Conservation (phyloP, 1,140 invertebrate genomes). For the Drosophila lini region DNA sequence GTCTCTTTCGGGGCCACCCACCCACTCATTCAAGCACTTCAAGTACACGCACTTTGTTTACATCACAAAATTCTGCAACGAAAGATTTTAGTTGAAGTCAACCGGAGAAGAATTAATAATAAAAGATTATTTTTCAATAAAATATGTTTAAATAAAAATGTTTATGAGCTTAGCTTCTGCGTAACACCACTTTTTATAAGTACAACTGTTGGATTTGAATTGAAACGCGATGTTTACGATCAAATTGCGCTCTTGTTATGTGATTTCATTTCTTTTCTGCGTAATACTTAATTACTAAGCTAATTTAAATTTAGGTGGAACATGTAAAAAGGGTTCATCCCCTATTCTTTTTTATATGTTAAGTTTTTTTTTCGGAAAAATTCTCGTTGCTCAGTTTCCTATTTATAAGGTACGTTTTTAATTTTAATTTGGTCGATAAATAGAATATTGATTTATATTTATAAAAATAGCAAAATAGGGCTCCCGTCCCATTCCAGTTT, state of each 20-base stretch:
- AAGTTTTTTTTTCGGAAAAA: background rate
- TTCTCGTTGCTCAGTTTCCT: background rate
- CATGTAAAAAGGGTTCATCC: background rate
- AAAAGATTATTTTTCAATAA: background rate
- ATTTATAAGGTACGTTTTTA: constrained; percentile 6
- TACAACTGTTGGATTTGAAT: background rate
- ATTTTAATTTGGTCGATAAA: constrained; percentile 28
- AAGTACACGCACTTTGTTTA: constrained; percentile 33
- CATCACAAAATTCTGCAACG: constrained; percentile 4
- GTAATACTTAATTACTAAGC: background rate
- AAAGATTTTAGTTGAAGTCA: background rate
- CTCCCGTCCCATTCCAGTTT: background rate
- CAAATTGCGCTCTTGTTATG: background rate
- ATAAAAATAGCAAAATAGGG: background rate
- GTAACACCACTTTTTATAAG: background rate
- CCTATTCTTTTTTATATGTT: background rate
- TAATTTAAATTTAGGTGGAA: background rate
- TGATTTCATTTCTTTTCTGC: background rate
- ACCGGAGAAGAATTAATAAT: background rate
- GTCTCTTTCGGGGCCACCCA: constrained; percentile 8
- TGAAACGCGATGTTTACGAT: background rate
- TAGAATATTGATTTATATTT: constrained; percentile 14
- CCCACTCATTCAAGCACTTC: constrained; percentile 14
- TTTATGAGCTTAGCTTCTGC: background rate
- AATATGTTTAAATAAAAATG: too few species aligned